phyloP scores from a whole-genome alignment of 2,113 vertebrate species.

The Malurus elegans region DNA sequence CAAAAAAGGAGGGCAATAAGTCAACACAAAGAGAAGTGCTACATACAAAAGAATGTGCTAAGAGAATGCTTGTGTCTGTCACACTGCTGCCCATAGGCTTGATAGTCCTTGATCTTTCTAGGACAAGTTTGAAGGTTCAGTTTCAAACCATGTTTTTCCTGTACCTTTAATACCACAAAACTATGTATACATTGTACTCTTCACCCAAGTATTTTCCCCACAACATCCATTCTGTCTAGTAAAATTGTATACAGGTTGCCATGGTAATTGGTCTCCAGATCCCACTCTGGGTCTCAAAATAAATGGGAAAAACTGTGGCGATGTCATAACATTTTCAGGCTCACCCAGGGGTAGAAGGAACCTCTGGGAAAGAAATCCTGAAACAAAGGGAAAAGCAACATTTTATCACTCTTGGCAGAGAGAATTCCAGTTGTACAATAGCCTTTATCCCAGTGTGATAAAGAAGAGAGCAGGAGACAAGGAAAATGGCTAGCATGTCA shows the following conservation, averaged over 20 bases:
- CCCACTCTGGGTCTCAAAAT: not conserved
- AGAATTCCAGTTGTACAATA: not conserved
- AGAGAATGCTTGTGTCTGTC: not conserved
- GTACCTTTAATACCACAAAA: not conserved
- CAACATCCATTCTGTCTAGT: not conserved
- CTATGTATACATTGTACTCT: not conserved
- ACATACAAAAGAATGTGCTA: not conserved
- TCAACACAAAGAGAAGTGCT: not conserved
- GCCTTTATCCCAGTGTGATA: not conserved
- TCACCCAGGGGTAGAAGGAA: not conserved
- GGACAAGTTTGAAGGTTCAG: not conserved
- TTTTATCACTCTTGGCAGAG: not conserved
- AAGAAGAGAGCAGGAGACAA: not conserved
- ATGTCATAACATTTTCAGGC: not conserved
- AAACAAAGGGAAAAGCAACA: not conserved
- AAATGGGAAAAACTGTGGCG: not conserved
- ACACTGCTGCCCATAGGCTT: not conserved
- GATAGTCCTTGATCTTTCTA: not conserved
- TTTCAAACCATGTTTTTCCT: not conserved
- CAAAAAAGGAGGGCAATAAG: not conserved
- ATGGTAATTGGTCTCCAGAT: not conserved
- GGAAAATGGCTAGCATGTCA: not conserved
- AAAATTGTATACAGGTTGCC: not conserved
- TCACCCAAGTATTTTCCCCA: not conserved
- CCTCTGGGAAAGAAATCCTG: not conserved